phyloP scores from a whole-genome alignment of 1,140 invertebrate species.

The Daktulosphaira vitifoliae region DNA sequence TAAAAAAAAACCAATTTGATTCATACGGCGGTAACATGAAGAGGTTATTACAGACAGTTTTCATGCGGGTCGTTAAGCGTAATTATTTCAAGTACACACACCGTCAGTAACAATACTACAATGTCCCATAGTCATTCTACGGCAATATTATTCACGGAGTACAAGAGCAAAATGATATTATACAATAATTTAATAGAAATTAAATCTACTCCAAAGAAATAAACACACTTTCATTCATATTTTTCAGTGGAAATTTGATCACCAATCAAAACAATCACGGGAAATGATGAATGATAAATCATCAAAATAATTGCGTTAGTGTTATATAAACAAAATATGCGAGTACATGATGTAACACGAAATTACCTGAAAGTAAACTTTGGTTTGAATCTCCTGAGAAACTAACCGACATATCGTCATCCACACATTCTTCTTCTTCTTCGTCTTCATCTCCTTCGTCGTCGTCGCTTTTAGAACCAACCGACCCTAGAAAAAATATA shows the following conservation, averaged over 20 bases:
- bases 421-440: not conserved
- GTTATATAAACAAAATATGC: not conserved
- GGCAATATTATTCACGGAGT: too few species aligned
- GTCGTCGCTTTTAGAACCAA: constrained; percentile 11
- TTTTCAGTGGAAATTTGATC: too few species aligned
- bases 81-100: constrained; percentile 28
- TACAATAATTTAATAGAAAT: not conserved
- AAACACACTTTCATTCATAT: not conserved
- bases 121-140: not conserved
- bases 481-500: constrained; percentile 1
- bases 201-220: not conserved
- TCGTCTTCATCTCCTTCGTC: constrained; percentile 19
- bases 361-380: constrained; percentile 11
- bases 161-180: too few species aligned
- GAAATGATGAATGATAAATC: constrained; percentile 1
- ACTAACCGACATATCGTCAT: constrained; percentile 7
- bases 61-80: not conserved
- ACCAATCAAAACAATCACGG: not conserved
- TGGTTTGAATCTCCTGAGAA: not conserved
- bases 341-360: not conserved
- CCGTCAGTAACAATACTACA: not conserved
- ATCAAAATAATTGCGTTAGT: too few species aligned
- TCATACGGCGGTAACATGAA: not conserved
- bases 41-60: constrained; percentile 7
- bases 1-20: too few species aligned